Conservation (phyloP, 1,140 invertebrate genomes). For the Drosophila miranda region DNA sequence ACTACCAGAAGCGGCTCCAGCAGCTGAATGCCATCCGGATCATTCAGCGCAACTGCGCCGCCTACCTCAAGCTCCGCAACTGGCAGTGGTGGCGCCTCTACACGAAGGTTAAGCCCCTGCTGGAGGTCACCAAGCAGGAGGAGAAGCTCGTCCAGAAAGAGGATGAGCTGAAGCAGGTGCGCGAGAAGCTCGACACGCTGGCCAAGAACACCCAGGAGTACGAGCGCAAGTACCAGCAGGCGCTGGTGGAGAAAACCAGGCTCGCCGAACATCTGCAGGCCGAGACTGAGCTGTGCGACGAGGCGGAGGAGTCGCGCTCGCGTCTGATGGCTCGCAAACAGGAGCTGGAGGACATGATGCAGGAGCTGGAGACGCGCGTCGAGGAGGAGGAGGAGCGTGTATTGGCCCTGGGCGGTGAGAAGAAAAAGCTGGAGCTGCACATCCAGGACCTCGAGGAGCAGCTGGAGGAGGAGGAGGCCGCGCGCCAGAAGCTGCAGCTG, state of each 20-base stretch:
- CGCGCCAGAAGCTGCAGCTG: slow-evolving; percentile 97
- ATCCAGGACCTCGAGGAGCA: slow-evolving; percentile 95
- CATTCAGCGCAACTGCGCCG: no score
- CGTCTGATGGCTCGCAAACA: slow-evolving; percentile 93
- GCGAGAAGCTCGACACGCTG: slow-evolving; percentile 93
- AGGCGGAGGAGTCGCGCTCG: slow-evolving; percentile 96
- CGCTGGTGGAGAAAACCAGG: slow-evolving; percentile 96
- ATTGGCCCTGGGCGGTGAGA: slow-evolving; percentile 91
- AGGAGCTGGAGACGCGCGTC: slow-evolving; percentile 96
- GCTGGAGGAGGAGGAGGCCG: slow-evolving; percentile 98
- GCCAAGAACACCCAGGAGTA: slow-evolving; percentile 91
- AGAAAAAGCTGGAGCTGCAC: slow-evolving; percentile 96
- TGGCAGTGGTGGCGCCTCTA: no score
- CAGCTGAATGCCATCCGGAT: no score
- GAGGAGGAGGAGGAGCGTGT: slow-evolving; percentile 98
- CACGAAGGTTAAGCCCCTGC: slow-evolving; percentile 96
- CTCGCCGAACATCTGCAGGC: slow-evolving; percentile 96
- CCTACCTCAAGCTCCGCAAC: no score
- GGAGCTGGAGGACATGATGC: slow-evolving; percentile 98
- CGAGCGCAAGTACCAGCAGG: slow-evolving; percentile 92
- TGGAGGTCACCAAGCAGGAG: slow-evolving; percentile 98
- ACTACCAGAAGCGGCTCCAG: no score
- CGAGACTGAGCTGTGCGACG: slow-evolving; percentile 97
- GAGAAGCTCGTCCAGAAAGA: slow-evolving; percentile 98
- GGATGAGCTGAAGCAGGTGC: slow-evolving; percentile 95